These are phyloP conservation scores for Pachyuromys duprasi DNA, from an alignment of 2,797 vertebrate genomes.

Conservation along the genomic window DNA sequence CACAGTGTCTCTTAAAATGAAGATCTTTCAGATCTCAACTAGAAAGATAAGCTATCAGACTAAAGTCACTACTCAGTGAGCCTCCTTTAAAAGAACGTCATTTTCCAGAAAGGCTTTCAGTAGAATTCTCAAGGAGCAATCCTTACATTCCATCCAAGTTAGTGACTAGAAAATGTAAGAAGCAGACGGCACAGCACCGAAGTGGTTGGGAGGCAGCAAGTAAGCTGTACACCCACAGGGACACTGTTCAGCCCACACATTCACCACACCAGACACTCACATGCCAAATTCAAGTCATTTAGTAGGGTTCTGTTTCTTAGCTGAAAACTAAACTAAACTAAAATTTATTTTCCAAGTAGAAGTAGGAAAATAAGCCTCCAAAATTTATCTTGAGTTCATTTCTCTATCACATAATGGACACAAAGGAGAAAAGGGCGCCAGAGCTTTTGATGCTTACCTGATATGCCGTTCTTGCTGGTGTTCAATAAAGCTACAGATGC, in stretches of 20 bases:
- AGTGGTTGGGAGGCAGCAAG: background rate
- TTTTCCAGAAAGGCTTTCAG: constrained; percentile 64
- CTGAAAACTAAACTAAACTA: constrained; percentile 46
- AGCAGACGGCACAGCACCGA: background rate
- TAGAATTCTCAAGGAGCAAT: constrained; percentile 35
- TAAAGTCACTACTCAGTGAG: constrained; percentile 42
- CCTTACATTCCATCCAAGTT: constrained; percentile 53
- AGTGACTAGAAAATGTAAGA: constrained; percentile 1
- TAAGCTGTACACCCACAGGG: background rate
- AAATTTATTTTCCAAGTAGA: constrained; percentile 22
- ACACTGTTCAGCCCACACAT: background rate
- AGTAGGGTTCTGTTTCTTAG: constrained; percentile 17
- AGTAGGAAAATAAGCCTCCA: constrained; percentile 57
- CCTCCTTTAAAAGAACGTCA: background rate
- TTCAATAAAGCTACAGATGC: constrained; percentile 89
- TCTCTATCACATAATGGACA: constrained; percentile 30
- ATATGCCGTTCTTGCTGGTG: constrained; percentile 91
- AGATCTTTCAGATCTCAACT: constrained; percentile 46
- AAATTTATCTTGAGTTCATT: constrained; percentile 24
- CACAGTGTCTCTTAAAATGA: constrained; percentile 39
- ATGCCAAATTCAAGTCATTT: background rate
- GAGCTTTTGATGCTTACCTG: constrained; percentile 87
- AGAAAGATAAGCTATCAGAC: constrained; percentile 26
- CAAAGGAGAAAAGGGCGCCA: background rate
- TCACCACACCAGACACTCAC: background rate